Evolutionary conservation across 2,888 invertebrate species (phyloP), one percentile per base, ranked within the genome.

Genomic region (Polyommatus icarus): DNA sequence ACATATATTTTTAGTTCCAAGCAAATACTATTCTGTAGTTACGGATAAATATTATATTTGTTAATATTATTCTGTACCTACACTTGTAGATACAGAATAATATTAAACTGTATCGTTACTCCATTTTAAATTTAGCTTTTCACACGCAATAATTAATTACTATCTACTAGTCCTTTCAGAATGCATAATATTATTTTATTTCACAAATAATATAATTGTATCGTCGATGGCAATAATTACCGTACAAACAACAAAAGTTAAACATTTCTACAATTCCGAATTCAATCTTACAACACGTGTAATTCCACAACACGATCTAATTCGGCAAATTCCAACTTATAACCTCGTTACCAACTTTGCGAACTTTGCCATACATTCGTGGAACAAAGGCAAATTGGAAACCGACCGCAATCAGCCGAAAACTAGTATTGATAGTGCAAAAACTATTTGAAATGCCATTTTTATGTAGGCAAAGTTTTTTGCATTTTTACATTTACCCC

Each of bases 381-480:
- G 29, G 78, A 76, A 87, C 87, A 87, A 88, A 90, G 88, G 90
- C 88, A 90, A 91, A 90, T 91, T 90, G 90, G 89, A 90, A 87
- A 84, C 85, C 83, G 83, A 88, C 90, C 90, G 85, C 91, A 89
- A 85, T 85, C 81, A 84, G 80, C 83, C 84, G 84, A 83, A 84
- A 83, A 82, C 84, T 72, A 79, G 77, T 79, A 78, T 81, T 78
- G 78, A 76, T 77, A 40, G 24, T 24, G 24, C 46, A 46, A 73
- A 46, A 50, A 73, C 24, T 24, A 12, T 67, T 29, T 32, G 4
- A 67, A 67, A 32, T 32, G 32, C 0, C 29, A 32, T 29, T 67
- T 67, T 67, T 29, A 29, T 67, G 67, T 12, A 10, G 1, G 8
- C 8, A 36, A 36, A 36, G 10, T 40, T 40, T 10, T 10, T 40